Evolutionary conservation across 2,797 vertebrate species (phyloP).

Genomic region (Argya squamiceps): DNA sequence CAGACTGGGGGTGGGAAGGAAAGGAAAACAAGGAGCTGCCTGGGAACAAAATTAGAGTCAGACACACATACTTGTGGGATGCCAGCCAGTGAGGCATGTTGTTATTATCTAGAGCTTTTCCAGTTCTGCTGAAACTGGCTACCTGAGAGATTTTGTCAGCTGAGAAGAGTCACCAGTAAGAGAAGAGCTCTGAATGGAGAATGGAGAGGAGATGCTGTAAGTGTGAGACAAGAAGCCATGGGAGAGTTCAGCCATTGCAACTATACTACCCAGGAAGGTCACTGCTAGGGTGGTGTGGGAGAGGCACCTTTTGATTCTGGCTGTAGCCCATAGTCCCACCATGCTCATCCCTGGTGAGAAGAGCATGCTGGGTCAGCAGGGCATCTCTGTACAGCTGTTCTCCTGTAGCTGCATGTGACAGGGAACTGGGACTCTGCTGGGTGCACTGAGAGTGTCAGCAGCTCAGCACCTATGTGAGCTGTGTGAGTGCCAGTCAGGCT

Average conservation of each 20-base stretch:
- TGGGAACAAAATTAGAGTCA: neutral
- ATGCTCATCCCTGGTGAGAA: neutral
- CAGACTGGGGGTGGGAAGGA: neutral
- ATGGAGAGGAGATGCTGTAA: neutral
- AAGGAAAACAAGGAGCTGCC: neutral
- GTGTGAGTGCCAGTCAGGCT: neutral
- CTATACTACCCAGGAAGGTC: rapidly evolving
- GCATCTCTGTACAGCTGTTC: neutral
- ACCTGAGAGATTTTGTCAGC: neutral
- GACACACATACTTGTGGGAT: neutral
- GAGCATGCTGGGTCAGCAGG: neutral
- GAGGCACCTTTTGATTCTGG: neutral
- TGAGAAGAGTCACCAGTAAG: neutral
- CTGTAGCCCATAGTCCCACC: neutral
- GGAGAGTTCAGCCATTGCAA: neutral
- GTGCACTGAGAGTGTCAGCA: rapidly evolving
- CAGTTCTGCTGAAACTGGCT: neutral
- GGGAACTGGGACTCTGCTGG: neutral
- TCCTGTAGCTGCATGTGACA: neutral
- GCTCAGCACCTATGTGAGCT: neutral
- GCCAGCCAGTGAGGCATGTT: neutral
- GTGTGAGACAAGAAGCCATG: rapidly evolving
- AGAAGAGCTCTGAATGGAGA: neutral
- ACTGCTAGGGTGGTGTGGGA: neutral
- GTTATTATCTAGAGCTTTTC: neutral